These are phyloP conservation scores for Ridgeia piscesae DNA, from an alignment of 1,140 invertebrate genomes.

Conservation along the genomic window DNA sequence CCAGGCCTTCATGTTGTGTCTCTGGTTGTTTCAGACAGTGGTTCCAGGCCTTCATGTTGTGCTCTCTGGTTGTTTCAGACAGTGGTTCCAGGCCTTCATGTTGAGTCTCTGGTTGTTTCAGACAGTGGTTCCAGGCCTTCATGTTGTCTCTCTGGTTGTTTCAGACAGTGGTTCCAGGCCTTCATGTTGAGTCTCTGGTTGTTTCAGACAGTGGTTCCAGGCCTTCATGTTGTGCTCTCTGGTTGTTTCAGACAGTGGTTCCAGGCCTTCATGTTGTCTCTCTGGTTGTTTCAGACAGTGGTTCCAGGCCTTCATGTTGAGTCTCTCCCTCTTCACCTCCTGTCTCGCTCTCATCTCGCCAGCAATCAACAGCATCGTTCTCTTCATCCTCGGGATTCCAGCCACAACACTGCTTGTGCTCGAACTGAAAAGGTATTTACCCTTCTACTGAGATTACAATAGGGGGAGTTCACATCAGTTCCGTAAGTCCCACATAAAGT, in stretches of 20 bases:
- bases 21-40: too few relatives aligned
- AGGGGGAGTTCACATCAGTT: too few relatives aligned
- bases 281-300: constrained; percentile 10
- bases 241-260: not conserved
- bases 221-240: constrained; percentile 15
- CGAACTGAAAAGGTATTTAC: constrained; percentile 67
- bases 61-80: too few relatives aligned
- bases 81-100: too few relatives aligned
- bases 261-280: not conserved
- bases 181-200: constrained; percentile 17
- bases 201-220: constrained; percentile 17
- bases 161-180: too few relatives aligned
- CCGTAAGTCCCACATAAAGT: too few relatives aligned
- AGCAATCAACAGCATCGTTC: constrained; percentile 74
- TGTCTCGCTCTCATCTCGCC: constrained; percentile 72
- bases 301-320: constrained; percentile 44
- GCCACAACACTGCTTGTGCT: constrained; percentile 68
- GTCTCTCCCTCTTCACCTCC: constrained; percentile 67
- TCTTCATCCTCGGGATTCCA: constrained; percentile 74
- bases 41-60: too few relatives aligned
- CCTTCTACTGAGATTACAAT: too few relatives aligned
- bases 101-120: too few relatives aligned
- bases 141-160: too few relatives aligned
- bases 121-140: too few relatives aligned
- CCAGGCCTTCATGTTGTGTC: not conserved